These are phyloP conservation scores for Clunio marinus DNA, from an alignment of 2,888 invertebrate genomes.

Conservation along the genomic window DNA sequence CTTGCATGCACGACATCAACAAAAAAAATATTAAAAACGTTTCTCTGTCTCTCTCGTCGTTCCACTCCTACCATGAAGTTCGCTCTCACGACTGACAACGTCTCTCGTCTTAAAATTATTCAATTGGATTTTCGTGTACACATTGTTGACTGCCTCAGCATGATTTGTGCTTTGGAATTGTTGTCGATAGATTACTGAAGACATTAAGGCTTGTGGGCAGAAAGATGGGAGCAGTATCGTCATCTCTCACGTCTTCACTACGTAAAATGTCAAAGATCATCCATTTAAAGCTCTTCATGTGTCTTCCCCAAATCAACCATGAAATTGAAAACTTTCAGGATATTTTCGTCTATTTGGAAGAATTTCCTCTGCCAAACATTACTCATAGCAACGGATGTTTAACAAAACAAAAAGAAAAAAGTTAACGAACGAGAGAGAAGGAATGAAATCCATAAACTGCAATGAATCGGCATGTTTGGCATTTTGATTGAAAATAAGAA, in stretches of 20 bases:
- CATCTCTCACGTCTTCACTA: background rate
- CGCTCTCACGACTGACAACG: background rate
- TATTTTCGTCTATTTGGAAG: background rate
- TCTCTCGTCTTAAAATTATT: background rate
- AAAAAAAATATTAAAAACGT: background rate
- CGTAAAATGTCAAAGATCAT: slow-evolving; percentile 8
- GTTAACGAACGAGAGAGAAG: background rate
- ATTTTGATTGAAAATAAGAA: no score
- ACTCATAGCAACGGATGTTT: background rate
- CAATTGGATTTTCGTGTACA: background rate
- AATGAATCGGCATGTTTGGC: background rate
- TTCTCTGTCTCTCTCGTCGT: slow-evolving; percentile 1
- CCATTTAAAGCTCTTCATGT: background rate
- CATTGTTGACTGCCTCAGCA: background rate
- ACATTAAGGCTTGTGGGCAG: background rate
- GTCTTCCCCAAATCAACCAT: background rate
- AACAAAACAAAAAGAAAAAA: no score
- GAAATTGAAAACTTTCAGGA: background rate
- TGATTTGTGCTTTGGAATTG: background rate
- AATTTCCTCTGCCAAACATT: background rate
- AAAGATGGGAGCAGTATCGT: background rate
- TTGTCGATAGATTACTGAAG: no score
- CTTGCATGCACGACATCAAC: slow-evolving; percentile 21
- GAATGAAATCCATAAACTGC: background rate
- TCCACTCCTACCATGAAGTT: no score